These are phyloP conservation scores for Eupleurogrammus muticus DNA, from an alignment of 2,797 vertebrate genomes.

Conservation along the genomic window DNA sequence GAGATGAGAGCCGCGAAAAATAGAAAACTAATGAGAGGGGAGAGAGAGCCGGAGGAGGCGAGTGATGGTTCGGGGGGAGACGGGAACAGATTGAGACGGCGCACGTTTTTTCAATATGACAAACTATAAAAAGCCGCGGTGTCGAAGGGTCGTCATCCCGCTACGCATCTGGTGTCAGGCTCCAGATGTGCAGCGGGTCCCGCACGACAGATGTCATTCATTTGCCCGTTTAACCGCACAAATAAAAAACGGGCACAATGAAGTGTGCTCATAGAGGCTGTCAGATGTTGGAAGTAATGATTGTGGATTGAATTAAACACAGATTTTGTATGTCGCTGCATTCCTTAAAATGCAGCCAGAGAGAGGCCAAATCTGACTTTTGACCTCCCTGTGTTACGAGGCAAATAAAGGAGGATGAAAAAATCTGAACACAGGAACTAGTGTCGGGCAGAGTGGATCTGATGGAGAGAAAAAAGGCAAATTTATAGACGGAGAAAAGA, in stretches of 20 bases:
- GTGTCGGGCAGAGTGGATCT: neutral
- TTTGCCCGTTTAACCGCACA: slow-evolving; percentile 45
- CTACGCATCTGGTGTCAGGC: slow-evolving; percentile 37
- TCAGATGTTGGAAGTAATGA: slow-evolving; percentile 21
- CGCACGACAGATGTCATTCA: slow-evolving; percentile 52
- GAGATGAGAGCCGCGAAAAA: slow-evolving; percentile 27
- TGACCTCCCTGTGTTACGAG: slow-evolving; percentile 2
- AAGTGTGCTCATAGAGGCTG: slow-evolving; percentile 22
- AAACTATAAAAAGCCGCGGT: slow-evolving; percentile 47
- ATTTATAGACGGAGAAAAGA: slow-evolving; percentile 9
- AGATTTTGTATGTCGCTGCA: neutral
- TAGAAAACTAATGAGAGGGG: slow-evolving; percentile 33
- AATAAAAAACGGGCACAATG: slow-evolving; percentile 39
- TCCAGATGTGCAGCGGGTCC: slow-evolving; percentile 56
- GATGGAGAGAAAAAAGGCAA: slow-evolving; percentile 1
- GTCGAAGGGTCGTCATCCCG: slow-evolving; percentile 50
- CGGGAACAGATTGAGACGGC: slow-evolving; percentile 39
- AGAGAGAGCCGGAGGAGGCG: slow-evolving; percentile 24
- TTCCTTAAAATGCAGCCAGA: neutral
- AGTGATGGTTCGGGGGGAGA: slow-evolving; percentile 32
- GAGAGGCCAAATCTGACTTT: neutral
- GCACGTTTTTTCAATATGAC: slow-evolving; percentile 38
- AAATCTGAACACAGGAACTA: neutral
- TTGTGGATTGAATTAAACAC: slow-evolving; percentile 24
- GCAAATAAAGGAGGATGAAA: neutral